Evolutionary conservation across 2,888 invertebrate species (phyloP), one percentile per base, ranked within the genome.

Genomic region (Anagyrus pseudococci): DNA sequence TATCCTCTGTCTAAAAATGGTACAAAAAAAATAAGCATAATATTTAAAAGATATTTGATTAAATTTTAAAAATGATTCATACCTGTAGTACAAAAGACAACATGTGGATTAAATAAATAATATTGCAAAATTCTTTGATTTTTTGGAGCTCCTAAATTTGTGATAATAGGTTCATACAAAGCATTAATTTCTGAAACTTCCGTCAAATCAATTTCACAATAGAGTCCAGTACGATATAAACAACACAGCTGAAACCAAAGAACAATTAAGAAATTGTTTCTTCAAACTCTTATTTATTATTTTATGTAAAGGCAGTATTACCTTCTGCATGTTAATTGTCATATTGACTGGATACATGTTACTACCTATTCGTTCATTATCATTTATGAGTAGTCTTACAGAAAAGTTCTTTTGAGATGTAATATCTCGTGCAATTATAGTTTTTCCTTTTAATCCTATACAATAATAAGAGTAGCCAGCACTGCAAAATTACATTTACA

Each of bases 51-150:
- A 44, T 33, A 26, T 48, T 54, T 23, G 25, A 19, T 1, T 46
- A 13, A 58, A 50, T 15, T 47, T 37, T 50, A 48, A 54, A 56
- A 40, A 25, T n/a, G 20, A 50, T 6, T 29, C 22, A 41, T 73
- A 77, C 77, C 71, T 70, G 74, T 70, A 6, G 74, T 70, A 54
- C 72, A 73, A 49, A 66, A 67, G 26, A 64, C 53, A 57, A 72
- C 62, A 43, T 67, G 48, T 25, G 68, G 66, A 57, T 70, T 73
- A 43, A 77, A 76, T 54, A 67, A 57, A 23, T 60, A 62, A 40
- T 58, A 64, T 1, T 56, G 33, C 1, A 22, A 2, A 48, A 67
- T 41, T 49, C 50, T 53, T 33, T 65, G 33, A 29, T 54, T 46
- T 25, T 55, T 44, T 43, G 62, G 64, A n/a, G 54, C 41, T n/a